Evolutionary conservation across 2,797 vertebrate genomes (phyloP), one percentile per base, ranked within the genome.

Genomic region (Myoxocephalus aenaeus): DNA sequence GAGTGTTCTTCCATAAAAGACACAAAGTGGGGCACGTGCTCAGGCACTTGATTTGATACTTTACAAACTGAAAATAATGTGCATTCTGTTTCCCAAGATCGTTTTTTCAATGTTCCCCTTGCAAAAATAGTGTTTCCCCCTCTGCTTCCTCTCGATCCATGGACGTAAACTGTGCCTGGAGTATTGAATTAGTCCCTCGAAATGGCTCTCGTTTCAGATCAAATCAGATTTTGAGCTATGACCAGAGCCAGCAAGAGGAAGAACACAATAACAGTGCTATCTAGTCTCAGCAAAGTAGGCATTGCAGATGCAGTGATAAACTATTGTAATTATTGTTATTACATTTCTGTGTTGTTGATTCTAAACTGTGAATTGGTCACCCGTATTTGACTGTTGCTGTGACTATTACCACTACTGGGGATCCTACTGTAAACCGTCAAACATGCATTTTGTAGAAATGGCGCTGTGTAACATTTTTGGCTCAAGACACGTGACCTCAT

Each of bases 201-300:
- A 84, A 84, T 82, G 77, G 53, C 51, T 84, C 48, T 87, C 36
- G 75, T 91, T 82, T 79, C 25, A 84, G 57, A 67, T 70, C 13
- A 56, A 54, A 86, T 85, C 61, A 73, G 83, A 85, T 76, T 86
- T 40, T 76, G 77, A 67, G 61, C 27, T 20, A 20, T n/a, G 18
- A 76, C 74, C 48, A 13, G 51, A 75, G 54, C 40, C 50, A 34
- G 75, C 10, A 25, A 61, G 62, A 68, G 34, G 53, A 20, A 61
- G 22, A 62, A 20, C 36, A 54, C 50, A 76, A 27, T 40, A 50
- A 48, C 29, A 32, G 25, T 20, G 17, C 50, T 44, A 12, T 42
- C 1, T 51, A 1, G 59, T 72, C 34, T 62, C 20, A 29, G 42
- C 46, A 63, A 73, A 40, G 12, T 14, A 15, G 40, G 54, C 14